phyloP scores from a whole-genome alignment of 2,888 invertebrate species.

The Dasypolia templi region DNA sequence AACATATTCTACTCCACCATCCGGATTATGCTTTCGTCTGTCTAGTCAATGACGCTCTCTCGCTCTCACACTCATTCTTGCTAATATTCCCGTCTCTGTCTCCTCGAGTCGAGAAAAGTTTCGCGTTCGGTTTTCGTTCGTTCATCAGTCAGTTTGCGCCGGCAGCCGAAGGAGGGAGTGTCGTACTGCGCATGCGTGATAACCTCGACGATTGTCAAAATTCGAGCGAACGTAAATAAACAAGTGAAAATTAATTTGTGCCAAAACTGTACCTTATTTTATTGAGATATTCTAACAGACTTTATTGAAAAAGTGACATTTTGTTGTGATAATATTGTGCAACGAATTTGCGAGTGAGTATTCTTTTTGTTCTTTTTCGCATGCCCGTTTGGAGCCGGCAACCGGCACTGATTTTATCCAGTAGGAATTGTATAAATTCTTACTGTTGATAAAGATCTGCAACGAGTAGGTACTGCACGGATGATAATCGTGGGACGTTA shows the following conservation, averaged over 20 bases:
- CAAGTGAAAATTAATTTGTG: slow-evolving; percentile 82
- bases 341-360: slow-evolving; percentile 86
- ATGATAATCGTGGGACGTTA: slow-evolving; percentile 47
- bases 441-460: slow-evolving; percentile 51
- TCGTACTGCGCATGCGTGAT: slow-evolving; percentile 82
- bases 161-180: slow-evolving; percentile 73
- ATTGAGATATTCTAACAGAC: slow-evolving; percentile 62
- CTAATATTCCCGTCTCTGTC: slow-evolving; percentile 51
- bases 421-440: slow-evolving; percentile 69
- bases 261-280: slow-evolving; percentile 66
- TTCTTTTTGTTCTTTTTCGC: slow-evolving; percentile 80
- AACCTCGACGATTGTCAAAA: slow-evolving; percentile 79
- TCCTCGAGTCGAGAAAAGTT: slow-evolving; percentile 42
- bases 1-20: slow-evolving; percentile 44
- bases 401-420: slow-evolving; percentile 81
- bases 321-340: slow-evolving; percentile 77
- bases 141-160: slow-evolving; percentile 80
- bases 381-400: slow-evolving; percentile 76
- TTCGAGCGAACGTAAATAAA: slow-evolving; percentile 86
- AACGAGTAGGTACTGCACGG: slow-evolving; percentile 28
- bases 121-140: slow-evolving; percentile 67
- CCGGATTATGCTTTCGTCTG: slow-evolving; percentile 60
- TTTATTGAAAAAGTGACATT: slow-evolving; percentile 60
- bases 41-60: slow-evolving; percentile 55
- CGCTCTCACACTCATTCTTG: slow-evolving; percentile 50